Base-by-base conservation (phyloP, 1,140 invertebrate genomes). In the Drosophila murphyi region DNA sequence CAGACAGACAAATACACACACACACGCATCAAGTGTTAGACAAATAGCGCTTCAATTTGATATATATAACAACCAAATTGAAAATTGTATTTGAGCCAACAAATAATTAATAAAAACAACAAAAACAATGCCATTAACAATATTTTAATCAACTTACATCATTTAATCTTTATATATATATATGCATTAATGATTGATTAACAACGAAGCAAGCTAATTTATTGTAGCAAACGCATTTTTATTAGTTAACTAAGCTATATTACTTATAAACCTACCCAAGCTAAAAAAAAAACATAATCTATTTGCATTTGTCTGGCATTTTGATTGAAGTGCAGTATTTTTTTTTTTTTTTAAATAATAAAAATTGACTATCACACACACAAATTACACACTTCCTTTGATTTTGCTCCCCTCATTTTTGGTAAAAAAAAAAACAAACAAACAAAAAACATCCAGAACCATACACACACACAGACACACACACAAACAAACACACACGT, bases 261-360 rank as follows among this genome's bases (percentile, higher is more conserved):
- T 47, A 72, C 52, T 67, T 39, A 67, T 31, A 72, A 45, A 5
- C 12, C 6, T 31, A 7, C 10, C 31, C 3, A 28, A 39, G 8
- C 37, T 29, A n/a, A 10, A 20, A 43, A 39, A 39, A 55, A 7
- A 67, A n/a, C 28, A 37, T 43, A 12, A 62, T 34, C 39, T 45
- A 78, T 76, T 74, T 81, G 79, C 73, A 74, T 82, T 74, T 78
- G 72, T 82, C 69, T 83, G 62, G 48, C 52, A 80, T 80, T 75
- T 75, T 67, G 48, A 59, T 55, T 62, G 43, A 65, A 57, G 51
- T 71, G 8, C 55, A 68, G 55, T 57, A 47, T 60, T 68, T 51
- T 20, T 8, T n/a, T 39, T 68, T 51, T 12, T 51, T 51, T 32
- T 43, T 20, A 43, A 12, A 12, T 31, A 28, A 59, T 2, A 12